These are phyloP conservation scores for Cisticola juncidis DNA, from an alignment of 2,113 vertebrate species.

Conservation along the genomic window DNA sequence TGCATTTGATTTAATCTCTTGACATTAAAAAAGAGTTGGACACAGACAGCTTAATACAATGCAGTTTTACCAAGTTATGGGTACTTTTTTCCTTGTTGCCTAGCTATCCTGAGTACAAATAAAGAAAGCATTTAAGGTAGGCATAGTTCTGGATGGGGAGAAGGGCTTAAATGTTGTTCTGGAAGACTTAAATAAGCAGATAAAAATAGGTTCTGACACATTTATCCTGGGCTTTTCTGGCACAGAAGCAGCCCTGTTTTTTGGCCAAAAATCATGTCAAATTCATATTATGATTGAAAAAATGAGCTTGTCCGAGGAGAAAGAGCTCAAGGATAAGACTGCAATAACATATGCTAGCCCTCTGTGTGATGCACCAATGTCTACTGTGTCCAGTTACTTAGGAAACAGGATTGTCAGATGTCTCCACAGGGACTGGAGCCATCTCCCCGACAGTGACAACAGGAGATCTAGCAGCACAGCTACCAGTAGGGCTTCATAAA, in stretches of 20 bases:
- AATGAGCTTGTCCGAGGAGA: not conserved
- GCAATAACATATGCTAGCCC: not conserved
- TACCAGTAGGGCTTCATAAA: not conserved
- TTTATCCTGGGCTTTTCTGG: not conserved
- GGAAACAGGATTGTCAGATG: not conserved
- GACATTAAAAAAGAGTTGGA: not conserved
- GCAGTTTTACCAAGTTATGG: not conserved
- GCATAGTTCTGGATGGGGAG: not conserved
- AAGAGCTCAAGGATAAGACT: not conserved
- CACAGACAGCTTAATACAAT: not conserved
- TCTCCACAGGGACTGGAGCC: not conserved
- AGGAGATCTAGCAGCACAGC: not conserved
- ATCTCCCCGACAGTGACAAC: not conserved
- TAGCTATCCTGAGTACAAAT: conserved; percentile 3
- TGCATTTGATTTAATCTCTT: not conserved
- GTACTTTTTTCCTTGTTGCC: conserved; percentile 3
- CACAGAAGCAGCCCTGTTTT: not conserved
- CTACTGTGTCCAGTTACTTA: not conserved
- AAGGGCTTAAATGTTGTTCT: not conserved
- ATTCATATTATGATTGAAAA: not conserved
- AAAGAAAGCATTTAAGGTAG: conserved; percentile 32
- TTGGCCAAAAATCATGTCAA: not conserved
- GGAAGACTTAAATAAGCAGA: conserved; percentile 24
- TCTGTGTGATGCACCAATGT: not conserved
- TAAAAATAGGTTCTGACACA: conserved; percentile 44